phyloP scores from a whole-genome alignment of 2,797 vertebrate genomes.

The Taenioides sp. region DNA sequence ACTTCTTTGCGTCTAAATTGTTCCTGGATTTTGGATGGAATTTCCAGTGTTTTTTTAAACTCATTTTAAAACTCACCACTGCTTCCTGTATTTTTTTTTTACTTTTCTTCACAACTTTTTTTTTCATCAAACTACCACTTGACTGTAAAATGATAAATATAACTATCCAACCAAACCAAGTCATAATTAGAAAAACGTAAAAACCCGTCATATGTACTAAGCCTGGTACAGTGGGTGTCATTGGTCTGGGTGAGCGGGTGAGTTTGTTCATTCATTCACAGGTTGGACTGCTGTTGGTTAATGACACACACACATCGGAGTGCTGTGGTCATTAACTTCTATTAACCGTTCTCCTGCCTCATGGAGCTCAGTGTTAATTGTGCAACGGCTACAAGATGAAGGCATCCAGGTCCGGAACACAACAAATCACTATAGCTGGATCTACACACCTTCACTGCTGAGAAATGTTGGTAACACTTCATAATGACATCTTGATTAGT shows the following conservation, averaged over 20 bases:
- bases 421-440: constrained; percentile 23
- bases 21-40: too few species aligned
- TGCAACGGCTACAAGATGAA: constrained; percentile 59
- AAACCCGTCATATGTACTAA: background rate
- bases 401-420: constrained; percentile 44
- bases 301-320: constrained; percentile 67
- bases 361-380: constrained; percentile 66
- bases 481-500: too few species aligned
- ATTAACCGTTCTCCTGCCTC: constrained; percentile 72
- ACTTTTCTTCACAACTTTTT: too few species aligned
- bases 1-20: too few species aligned
- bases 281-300: constrained; percentile 72
- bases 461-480: background rate
- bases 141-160: too few species aligned
- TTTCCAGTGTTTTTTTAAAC: too few species aligned
- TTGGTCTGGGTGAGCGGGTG: constrained; percentile 30
- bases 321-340: constrained; percentile 74
- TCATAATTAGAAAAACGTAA: too few species aligned
- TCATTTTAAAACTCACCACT: too few species aligned
- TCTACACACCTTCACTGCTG: constrained; percentile 18
- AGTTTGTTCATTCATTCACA: constrained; percentile 60
- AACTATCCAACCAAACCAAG: too few species aligned
- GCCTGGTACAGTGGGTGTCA: constrained; percentile 23
- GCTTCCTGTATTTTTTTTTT: too few species aligned
- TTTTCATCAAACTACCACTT: too few species aligned